phyloP scores from a whole-genome alignment of 2,888 invertebrate genomes.

The Bruchidius siliquastri region DNA sequence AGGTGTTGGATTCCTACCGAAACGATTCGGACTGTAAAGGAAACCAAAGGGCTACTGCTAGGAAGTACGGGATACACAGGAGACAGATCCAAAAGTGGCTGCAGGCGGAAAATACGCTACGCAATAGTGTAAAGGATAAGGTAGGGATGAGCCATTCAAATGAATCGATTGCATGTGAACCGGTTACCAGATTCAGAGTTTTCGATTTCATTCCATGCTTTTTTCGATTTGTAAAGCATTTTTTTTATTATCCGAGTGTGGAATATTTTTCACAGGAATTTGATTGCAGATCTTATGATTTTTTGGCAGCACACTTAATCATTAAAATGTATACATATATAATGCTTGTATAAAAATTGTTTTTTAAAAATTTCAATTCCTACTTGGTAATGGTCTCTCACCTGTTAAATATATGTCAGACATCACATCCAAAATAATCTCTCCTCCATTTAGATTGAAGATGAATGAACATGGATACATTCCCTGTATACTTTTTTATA shows the following conservation, averaged over 20 bases:
- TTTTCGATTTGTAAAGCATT: not conserved
- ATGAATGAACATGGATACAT: too few species aligned
- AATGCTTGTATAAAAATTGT: too few species aligned
- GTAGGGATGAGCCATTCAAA: slow-evolving; percentile 13
- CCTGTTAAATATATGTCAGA: too few species aligned
- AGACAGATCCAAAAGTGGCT: slow-evolving; percentile 91
- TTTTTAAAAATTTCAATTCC: too few species aligned
- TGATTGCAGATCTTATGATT: not conserved
- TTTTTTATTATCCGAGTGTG: not conserved
- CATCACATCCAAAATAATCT: too few species aligned
- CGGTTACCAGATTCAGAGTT: not conserved
- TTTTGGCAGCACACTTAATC: too few species aligned
- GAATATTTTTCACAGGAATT: slow-evolving; percentile 5
- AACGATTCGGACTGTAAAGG: slow-evolving; percentile 83
- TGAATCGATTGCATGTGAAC: not conserved
- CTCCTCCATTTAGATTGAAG: too few species aligned
- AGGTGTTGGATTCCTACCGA: slow-evolving; percentile 83
- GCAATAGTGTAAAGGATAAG: slow-evolving; percentile 62
- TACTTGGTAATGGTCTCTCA: too few species aligned
- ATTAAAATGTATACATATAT: too few species aligned
- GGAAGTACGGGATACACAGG: slow-evolving; percentile 85
- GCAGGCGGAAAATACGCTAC: slow-evolving; percentile 75
- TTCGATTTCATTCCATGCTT: not conserved
- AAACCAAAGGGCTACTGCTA: slow-evolving; percentile 83
- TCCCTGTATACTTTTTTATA: too few species aligned